Evolutionary conservation across 2,113 vertebrate species (phyloP).

Genomic region (Cynocephalus volans): DNA sequence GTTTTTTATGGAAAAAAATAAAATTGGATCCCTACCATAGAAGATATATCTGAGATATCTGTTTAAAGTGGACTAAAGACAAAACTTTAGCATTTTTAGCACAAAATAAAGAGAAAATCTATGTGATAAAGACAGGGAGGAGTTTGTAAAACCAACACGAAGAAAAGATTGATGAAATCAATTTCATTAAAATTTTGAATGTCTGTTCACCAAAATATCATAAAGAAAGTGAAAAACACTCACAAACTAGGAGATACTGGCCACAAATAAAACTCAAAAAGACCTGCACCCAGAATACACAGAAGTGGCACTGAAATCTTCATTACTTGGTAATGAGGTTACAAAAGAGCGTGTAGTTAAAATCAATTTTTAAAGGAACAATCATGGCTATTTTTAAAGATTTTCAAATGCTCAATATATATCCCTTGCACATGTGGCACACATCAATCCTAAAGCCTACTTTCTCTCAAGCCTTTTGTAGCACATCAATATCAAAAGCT

Average conservation of each 20-base stretch:
- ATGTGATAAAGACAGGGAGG: background rate
- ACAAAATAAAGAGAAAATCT: background rate
- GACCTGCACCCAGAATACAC: background rate
- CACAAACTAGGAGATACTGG: background rate
- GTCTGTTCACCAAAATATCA: background rate
- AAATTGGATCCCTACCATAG: background rate
- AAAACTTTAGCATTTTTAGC: background rate
- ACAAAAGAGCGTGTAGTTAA: background rate
- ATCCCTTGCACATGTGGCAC: background rate
- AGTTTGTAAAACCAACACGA: background rate
- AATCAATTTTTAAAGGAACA: conserved; percentile 9
- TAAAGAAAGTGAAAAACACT: background rate
- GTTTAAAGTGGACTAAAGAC: background rate
- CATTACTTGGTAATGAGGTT: background rate
- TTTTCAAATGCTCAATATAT: background rate
- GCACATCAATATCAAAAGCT: background rate
- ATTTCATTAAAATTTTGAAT: background rate
- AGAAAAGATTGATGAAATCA: background rate
- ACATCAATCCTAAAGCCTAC: background rate
- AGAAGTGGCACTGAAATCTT: background rate
- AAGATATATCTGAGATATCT: background rate
- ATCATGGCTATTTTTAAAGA: background rate
- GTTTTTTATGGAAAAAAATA: background rate
- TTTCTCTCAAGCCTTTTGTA: background rate
- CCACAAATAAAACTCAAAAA: conserved; percentile 31